phyloP scores from a whole-genome alignment of 2,888 invertebrate genomes.

The Chalcis sispes region DNA sequence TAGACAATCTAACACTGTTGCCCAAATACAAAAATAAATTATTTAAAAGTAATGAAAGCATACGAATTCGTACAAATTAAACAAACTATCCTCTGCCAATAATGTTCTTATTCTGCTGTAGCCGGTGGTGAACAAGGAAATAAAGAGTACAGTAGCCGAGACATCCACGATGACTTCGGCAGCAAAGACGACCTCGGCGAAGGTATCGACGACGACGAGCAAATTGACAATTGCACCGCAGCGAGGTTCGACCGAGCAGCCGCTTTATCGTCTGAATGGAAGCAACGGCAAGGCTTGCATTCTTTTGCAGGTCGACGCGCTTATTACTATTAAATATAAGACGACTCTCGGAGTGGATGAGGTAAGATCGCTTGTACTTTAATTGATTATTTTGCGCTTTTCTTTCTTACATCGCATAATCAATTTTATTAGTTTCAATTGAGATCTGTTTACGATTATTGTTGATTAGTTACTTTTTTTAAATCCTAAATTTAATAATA shows the following conservation, averaged over 20 bases:
- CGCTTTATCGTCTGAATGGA: conserved; percentile 82
- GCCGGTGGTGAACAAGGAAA: conserved; percentile 47
- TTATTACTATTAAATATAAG: conserved; percentile 83
- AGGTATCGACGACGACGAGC: conserved; percentile 75
- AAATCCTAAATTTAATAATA: too few species aligned
- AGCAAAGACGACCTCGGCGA: conserved; percentile 60
- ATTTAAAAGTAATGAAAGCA: too few species aligned
- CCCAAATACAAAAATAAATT: too few species aligned
- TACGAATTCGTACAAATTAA: too few species aligned
- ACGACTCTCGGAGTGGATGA: conserved; percentile 82
- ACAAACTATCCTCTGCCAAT: too few species aligned
- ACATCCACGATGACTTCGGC: conserved; percentile 13
- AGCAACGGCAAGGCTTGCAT: conserved; percentile 87
- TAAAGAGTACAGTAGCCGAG: conserved; percentile 20
- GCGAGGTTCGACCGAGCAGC: conserved; percentile 73
- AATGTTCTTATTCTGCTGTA: conserved; percentile 2
- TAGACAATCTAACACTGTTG: too few species aligned
- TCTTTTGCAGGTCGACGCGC: conserved; percentile 85
- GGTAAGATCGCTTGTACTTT: conserved; percentile 71
- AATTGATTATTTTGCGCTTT: too few species aligned
- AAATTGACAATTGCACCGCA: conserved; percentile 71
- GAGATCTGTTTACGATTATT: too few species aligned
- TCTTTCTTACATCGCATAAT: too few species aligned
- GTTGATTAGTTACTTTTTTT: too few species aligned
- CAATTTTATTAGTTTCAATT: too few species aligned